These are phyloP conservation scores for Heterohyrax brucei DNA, from an alignment of 2,797 vertebrate genomes.

Conservation along the genomic window DNA sequence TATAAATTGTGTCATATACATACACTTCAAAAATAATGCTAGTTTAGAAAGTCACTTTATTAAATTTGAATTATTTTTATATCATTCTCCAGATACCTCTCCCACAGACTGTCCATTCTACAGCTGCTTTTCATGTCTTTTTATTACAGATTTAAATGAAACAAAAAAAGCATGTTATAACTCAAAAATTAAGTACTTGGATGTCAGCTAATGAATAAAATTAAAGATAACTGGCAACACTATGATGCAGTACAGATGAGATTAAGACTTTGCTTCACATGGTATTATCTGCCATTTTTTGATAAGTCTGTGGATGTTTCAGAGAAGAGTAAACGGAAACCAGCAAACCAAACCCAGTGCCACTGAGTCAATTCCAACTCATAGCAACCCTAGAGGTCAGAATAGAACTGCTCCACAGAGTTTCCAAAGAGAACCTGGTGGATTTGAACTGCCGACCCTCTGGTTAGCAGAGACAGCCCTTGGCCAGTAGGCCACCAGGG, in stretches of 20 bases:
- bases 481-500: too few relatives aligned
- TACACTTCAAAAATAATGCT: neutral
- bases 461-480: too few relatives aligned
- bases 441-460: too few relatives aligned
- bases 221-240: conserved; percentile 21
- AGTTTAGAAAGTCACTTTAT: neutral
- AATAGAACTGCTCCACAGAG: too few relatives aligned
- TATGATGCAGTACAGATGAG: conserved; percentile 43
- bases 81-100: neutral
- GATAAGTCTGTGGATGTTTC: conserved; percentile 56
- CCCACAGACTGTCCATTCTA: neutral
- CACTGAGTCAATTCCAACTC: too few relatives aligned
- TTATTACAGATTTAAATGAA: conserved; percentile 51
- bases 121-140: neutral
- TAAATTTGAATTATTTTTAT: neutral
- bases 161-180: conserved; percentile 44
- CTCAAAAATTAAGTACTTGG: conserved; percentile 22
- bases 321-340: conserved; percentile 59
- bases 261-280: conserved; percentile 78
- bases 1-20: neutral
- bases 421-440: too few relatives aligned
- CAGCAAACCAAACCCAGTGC: too few relatives aligned
- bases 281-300: conserved; percentile 78
- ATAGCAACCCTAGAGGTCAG: too few relatives aligned
- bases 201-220: conserved; percentile 62